Conservation (phyloP, 2,113 vertebrate species). For the Dissostichus mawsoni region DNA sequence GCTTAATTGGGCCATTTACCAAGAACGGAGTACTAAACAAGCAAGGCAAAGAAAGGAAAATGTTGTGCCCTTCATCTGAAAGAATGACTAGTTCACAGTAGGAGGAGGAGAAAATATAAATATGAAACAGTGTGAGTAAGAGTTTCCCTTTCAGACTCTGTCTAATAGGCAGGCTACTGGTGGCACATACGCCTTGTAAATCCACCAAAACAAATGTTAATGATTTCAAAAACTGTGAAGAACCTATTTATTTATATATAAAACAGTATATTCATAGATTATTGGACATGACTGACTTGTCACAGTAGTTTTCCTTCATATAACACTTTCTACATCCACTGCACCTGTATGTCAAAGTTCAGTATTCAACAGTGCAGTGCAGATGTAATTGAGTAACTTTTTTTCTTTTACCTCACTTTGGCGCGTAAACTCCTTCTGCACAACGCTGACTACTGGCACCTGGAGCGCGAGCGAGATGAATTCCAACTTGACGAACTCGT, state of each 20-base stretch:
- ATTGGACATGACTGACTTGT: too few relatives aligned
- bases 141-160: not conserved
- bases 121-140: not conserved
- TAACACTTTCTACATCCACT: not conserved
- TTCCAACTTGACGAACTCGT: conserved; percentile 94
- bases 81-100: not conserved
- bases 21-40: not conserved
- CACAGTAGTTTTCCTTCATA: not conserved
- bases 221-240: not conserved
- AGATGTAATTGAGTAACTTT: conserved; percentile 2
- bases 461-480: conserved; percentile 91
- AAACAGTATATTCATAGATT: not conserved
- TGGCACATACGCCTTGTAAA: not conserved
- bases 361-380: conserved; percentile 44
- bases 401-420: conserved; percentile 87
- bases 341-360: conserved; percentile 2
- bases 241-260: not conserved
- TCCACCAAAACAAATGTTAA: not conserved
- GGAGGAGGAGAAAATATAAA: not conserved
- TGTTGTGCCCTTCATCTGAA: not conserved
- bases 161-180: not conserved
- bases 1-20: not conserved
- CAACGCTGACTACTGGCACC: conserved; percentile 94
- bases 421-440: conserved; percentile 88
- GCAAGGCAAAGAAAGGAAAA: not conserved